A percentile compares a stretch with the other conserved stretches of the same genome.
These are phyloP conservation scores for Myiozetetes cayanensis DNA, from an alignment of 2,113 vertebrate species.

Conservation along the genomic window DNA sequence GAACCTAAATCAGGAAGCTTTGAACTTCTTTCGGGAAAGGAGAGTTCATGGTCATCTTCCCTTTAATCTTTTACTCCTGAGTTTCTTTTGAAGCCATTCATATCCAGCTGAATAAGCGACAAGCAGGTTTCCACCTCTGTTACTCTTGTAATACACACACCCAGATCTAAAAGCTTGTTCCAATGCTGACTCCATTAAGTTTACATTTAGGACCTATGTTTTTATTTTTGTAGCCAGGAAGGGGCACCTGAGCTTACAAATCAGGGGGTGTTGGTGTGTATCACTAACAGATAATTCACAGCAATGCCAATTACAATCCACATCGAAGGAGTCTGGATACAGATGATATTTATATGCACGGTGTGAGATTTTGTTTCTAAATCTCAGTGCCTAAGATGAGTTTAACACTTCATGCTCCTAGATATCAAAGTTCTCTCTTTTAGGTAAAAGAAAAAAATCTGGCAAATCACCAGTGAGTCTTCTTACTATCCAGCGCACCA, in stretches of 20 bases:
- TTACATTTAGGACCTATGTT: neutral
- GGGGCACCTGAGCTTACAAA: slow-evolving; percentile 2
- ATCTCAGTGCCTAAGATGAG: neutral
- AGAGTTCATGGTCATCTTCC: slow-evolving; percentile 49
- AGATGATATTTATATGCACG: neutral
- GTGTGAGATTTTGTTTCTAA: neutral
- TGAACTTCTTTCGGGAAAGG: slow-evolving; percentile 61
- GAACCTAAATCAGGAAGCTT: slow-evolving; percentile 48
- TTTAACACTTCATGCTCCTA: neutral
- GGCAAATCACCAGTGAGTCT: neutral
- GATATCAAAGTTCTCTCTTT: neutral
- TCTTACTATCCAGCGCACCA: neutral
- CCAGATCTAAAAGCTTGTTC: slow-evolving; percentile 34
- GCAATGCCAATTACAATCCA: neutral
- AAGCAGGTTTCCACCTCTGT: slow-evolving; percentile 31
- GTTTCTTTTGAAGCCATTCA: slow-evolving; percentile 63
- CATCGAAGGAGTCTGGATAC: neutral
- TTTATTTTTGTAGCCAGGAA: neutral
- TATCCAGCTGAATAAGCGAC: slow-evolving; percentile 40
- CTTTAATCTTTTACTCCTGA: slow-evolving; percentile 62
- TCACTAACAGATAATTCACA: neutral
- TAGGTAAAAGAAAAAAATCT: neutral
- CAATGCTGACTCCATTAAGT: slow-evolving; percentile 11
- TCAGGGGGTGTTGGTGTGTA: neutral
- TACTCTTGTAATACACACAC: neutral